Conservation (phyloP, 2,113 vertebrate species). For the Trogon surrucura region DNA sequence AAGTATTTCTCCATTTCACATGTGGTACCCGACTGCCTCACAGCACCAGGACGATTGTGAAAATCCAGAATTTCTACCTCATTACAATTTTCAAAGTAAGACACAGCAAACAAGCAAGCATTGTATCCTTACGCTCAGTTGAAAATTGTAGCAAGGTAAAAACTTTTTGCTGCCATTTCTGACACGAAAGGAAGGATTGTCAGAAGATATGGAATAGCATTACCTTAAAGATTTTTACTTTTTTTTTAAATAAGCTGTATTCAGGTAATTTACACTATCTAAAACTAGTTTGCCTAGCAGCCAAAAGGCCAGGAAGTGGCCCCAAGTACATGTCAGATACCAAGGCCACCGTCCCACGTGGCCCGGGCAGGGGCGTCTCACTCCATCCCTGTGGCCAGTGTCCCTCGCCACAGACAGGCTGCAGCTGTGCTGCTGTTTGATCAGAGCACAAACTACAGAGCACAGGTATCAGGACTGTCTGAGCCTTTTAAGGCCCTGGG, state of each 20-base stretch:
- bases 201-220: background rate
- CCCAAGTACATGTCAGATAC: too few species aligned
- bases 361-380: background rate
- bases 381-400: background rate
- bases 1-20: background rate
- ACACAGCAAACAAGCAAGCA: background rate
- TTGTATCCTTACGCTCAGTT: background rate
- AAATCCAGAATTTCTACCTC: background rate
- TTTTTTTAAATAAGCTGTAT: background rate
- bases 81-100: background rate
- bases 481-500: too few species aligned
- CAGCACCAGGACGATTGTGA: background rate
- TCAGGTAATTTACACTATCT: background rate
- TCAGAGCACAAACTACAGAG: too few species aligned
- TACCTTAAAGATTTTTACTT: background rate
- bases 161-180: background rate
- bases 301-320: too few species aligned
- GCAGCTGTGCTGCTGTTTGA: background rate
- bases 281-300: background rate
- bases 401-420: background rate
- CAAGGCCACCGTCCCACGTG: accelerated
- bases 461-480: background rate
- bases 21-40: background rate
- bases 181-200: background rate
- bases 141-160: background rate